Evolutionary conservation across 2,888 invertebrate species (phyloP).

Genomic region (Hyposoter dolosus): DNA sequence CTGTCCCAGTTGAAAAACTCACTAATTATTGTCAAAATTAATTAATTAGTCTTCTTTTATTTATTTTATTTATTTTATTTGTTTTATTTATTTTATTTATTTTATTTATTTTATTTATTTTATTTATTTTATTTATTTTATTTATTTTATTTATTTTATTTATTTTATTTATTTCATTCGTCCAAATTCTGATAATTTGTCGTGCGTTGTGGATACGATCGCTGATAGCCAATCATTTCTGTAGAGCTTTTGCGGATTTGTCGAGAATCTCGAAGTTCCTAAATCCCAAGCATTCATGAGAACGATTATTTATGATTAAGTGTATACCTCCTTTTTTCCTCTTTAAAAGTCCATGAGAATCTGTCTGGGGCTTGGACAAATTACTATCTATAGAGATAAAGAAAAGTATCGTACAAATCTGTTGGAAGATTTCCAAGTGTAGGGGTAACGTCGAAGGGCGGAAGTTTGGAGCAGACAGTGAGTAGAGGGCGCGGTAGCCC

Average conservation of each 20-base stretch:
- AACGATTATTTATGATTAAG: not conserved
- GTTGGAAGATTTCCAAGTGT: constrained; percentile 21
- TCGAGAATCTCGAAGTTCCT: not conserved
- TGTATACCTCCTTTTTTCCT: not conserved
- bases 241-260: not conserved
- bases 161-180: not conserved
- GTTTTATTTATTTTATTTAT: not conserved
- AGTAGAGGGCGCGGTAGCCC: constrained; percentile 3
- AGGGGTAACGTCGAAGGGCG: not conserved
- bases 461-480: not conserved
- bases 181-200: not conserved
- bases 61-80: not conserved
- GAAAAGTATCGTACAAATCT: not conserved
- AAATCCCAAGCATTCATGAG: not conserved
- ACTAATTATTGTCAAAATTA: too few relatives aligned
- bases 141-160: not conserved
- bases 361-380: not conserved
- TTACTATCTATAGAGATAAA: not conserved
- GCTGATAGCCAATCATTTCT: not conserved
- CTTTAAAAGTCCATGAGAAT: not conserved
- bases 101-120: not conserved
- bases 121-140: too few relatives aligned
- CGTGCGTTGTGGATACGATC: not conserved
- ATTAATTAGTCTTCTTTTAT: not conserved
- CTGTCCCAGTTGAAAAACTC: too few relatives aligned